These are phyloP conservation scores for Podarcis muralis DNA, from an alignment of 2,113 vertebrate species.

Conservation along the genomic window DNA sequence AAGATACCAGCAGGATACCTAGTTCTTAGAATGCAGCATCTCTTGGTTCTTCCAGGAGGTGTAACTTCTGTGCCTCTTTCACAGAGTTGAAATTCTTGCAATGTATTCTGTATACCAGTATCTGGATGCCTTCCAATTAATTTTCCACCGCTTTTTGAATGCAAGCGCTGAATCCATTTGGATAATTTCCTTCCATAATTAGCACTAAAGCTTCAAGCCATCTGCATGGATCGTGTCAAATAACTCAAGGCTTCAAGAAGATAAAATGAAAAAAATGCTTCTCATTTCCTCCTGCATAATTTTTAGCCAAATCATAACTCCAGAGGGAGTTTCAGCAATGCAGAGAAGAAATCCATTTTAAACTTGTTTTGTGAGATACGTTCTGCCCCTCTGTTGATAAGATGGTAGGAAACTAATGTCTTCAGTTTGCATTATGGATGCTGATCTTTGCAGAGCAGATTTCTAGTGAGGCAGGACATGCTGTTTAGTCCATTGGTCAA, in stretches of 20 bases:
- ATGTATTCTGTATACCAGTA: constrained; percentile 58
- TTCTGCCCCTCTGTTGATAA: not conserved
- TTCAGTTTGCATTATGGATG: not conserved
- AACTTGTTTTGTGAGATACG: not conserved
- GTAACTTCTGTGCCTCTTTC: accelerated
- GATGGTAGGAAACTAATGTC: not conserved
- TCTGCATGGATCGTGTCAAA: constrained; percentile 43
- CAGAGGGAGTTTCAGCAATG: not conserved
- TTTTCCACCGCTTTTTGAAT: constrained; percentile 22
- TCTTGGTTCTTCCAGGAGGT: not conserved
- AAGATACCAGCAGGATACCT: not conserved
- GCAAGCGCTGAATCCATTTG: constrained; percentile 46
- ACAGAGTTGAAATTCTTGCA: accelerated
- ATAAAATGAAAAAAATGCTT: constrained; percentile 50
- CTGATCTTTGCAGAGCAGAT: not conserved
- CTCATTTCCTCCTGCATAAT: not conserved
- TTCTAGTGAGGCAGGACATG: accelerated
- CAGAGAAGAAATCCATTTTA: not conserved
- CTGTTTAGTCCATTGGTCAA: not conserved
- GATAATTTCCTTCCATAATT: constrained; percentile 38
- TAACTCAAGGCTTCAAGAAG: constrained; percentile 59
- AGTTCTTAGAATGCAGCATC: not conserved
- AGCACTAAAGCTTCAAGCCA: constrained; percentile 65
- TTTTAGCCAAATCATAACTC: not conserved
- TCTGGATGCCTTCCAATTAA: constrained; percentile 40